Conservation (phyloP, 2,113 vertebrate species). For the Mastomys coucha region DNA sequence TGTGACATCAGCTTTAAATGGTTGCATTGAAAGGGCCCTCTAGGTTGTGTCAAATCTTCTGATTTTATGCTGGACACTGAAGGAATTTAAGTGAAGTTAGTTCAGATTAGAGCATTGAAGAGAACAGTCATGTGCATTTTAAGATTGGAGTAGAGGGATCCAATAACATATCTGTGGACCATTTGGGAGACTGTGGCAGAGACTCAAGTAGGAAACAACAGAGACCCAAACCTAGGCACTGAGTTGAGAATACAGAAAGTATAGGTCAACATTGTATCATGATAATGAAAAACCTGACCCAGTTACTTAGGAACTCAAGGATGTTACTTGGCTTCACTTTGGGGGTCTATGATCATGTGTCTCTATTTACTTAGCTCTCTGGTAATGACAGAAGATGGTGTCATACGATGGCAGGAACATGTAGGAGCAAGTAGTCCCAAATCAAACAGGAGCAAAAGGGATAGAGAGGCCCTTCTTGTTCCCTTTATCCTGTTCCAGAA, state of each 20-base stretch:
- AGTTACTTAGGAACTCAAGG: background rate
- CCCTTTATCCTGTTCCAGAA: background rate
- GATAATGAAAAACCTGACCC: background rate
- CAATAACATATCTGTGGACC: background rate
- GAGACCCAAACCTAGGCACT: background rate
- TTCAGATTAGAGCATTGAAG: background rate
- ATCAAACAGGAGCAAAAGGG: background rate
- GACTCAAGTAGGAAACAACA: constrained; percentile 10
- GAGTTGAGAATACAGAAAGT: background rate
- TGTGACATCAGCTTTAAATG: background rate
- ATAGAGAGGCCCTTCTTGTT: too few species aligned
- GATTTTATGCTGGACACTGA: background rate
- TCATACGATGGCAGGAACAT: background rate
- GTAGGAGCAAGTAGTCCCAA: background rate
- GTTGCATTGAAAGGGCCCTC: background rate
- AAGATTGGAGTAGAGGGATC: background rate
- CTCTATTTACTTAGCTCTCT: background rate
- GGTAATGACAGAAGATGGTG: background rate
- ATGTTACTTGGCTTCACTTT: background rate
- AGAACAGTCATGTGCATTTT: background rate
- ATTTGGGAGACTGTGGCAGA: background rate
- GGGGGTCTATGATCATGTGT: too few species aligned
- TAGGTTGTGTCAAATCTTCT: background rate
- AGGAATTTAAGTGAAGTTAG: background rate
- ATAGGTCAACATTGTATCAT: background rate